Conservation (phyloP, 2,888 invertebrate species). For the Parthenolecanium corni region DNA sequence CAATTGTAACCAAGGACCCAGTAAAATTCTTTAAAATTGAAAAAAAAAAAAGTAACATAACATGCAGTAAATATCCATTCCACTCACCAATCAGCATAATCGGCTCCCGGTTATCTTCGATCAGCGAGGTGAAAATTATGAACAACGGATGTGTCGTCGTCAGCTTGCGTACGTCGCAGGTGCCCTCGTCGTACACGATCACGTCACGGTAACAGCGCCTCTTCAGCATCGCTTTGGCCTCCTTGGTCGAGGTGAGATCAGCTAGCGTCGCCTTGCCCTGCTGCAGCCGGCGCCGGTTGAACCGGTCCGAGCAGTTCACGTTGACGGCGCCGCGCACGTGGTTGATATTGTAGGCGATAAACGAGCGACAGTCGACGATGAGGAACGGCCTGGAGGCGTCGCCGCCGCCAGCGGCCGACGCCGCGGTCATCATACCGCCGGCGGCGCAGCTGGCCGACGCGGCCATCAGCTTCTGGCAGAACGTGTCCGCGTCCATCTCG, state of each 20-base stretch:
- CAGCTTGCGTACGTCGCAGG: conserved; percentile 49
- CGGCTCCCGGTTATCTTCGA: conserved; percentile 55
- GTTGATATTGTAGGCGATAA: conserved; percentile 55
- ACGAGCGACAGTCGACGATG: conserved; percentile 40
- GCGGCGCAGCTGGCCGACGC: not conserved
- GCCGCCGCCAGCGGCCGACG: not conserved
- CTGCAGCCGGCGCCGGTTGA: conserved; percentile 53
- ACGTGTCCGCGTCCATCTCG: conserved; percentile 25
- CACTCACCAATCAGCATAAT: conserved; percentile 54
- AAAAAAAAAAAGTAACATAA: too few relatives aligned
- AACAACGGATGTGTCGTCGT: conserved; percentile 50
- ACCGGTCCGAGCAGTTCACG: conserved; percentile 58
- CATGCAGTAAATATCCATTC: too few relatives aligned
- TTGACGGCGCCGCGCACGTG: conserved; percentile 58
- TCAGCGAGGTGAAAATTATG: conserved; percentile 52
- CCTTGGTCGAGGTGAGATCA: conserved; percentile 52
- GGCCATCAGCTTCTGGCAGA: conserved; percentile 26
- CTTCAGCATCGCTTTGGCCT: conserved; percentile 51
- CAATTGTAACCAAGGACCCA: too few relatives aligned
- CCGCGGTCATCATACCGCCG: not conserved
- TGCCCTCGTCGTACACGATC: conserved; percentile 57
- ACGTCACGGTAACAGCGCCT: conserved; percentile 48
- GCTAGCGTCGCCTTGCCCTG: conserved; percentile 53
- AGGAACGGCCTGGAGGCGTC: conserved; percentile 28
- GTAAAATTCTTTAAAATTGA: too few relatives aligned